A percentile compares a stretch with the other conserved stretches of the same genome.
Conservation (phyloP, 2,888 invertebrate species). For the Tortricodes alternella region DNA sequence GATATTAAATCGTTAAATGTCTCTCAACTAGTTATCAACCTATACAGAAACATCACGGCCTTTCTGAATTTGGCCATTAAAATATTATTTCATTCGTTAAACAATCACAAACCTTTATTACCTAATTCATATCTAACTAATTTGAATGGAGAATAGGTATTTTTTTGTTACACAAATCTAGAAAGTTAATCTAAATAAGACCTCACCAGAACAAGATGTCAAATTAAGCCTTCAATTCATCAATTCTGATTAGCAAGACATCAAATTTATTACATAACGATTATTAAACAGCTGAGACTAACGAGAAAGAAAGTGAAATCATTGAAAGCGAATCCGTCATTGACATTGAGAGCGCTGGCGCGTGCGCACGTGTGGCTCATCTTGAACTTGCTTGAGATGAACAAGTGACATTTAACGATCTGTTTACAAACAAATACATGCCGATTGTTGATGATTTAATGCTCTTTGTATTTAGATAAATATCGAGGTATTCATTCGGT, state of each 20-base stretch:
- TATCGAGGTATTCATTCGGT: not conserved
- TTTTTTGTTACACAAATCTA: not conserved
- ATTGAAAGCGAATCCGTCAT: slow-evolving; percentile 67
- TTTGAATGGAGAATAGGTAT: no score
- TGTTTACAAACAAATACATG: slow-evolving; percentile 38
- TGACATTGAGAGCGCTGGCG: slow-evolving; percentile 46
- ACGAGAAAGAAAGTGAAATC: slow-evolving; percentile 38
- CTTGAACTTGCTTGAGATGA: slow-evolving; percentile 71
- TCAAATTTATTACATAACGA: slow-evolving; percentile 11
- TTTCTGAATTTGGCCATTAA: no score
- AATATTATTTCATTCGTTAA: no score
- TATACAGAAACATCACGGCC: no score
- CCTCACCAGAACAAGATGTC: not conserved
- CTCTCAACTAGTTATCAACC: no score
- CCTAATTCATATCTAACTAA: no score
- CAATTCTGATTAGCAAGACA: slow-evolving; percentile 11
- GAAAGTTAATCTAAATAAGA: not conserved
- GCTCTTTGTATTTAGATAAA: not conserved
- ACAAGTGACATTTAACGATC: slow-evolving; percentile 54
- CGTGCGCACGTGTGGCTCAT: slow-evolving; percentile 53
- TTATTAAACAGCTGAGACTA: slow-evolving; percentile 10
- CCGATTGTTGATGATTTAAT: not conserved
- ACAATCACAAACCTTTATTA: no score
- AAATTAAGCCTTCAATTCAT: slow-evolving; percentile 23
- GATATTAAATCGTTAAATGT: no score